Evolutionary conservation across 2,113 vertebrate species (phyloP), one percentile per base, ranked within the genome.

Genomic region (Lanius ludovicianus): DNA sequence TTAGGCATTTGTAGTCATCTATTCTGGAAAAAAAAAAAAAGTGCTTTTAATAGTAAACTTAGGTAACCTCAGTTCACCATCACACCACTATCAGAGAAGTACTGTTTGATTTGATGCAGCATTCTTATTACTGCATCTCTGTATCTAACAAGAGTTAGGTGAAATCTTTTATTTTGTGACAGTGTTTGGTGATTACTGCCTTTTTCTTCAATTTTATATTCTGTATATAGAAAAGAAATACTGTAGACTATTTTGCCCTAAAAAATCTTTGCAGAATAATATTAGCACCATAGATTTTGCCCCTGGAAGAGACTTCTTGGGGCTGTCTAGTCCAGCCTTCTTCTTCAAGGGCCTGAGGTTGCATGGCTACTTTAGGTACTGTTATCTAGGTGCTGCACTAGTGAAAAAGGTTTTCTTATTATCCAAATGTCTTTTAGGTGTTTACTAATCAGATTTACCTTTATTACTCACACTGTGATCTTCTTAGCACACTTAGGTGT

Each of bases 291-390:
- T 10, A 59, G 18, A 28, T n/a, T 33, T 18, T 64, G 67, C 41
- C 7, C 27, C 56, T 69, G 17, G 50, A 65, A 81, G 31, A 15
- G 7, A 49, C 3, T 8, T 74, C 25, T 37, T 50, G 13, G 33
- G 8, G 5, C 8, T 33, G 4, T 16, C 15, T n/a, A 49, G 41
- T 44, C 30, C 10, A 64, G 7, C 7, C 8, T 55, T 15, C 22
- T 39, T 2, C 44, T 94, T 69, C 2, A 5, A 33, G 9, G 1
- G 13, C 10, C 10, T 44, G 27, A 41, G 9, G 9, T 78, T 87
- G n/a, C n/a, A 27, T 1, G 1, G 18, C 13, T 41, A 42, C 15
- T 77, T 78, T 65, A 35, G 17, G 4, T 28, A 57, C 22, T 0
- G 1, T 9, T 11, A 24, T 46, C 25, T 57, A 28, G 65, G 28